Evolutionary conservation across 2,113 vertebrate species (phyloP).

Genomic region (Menidia beryllina): DNA sequence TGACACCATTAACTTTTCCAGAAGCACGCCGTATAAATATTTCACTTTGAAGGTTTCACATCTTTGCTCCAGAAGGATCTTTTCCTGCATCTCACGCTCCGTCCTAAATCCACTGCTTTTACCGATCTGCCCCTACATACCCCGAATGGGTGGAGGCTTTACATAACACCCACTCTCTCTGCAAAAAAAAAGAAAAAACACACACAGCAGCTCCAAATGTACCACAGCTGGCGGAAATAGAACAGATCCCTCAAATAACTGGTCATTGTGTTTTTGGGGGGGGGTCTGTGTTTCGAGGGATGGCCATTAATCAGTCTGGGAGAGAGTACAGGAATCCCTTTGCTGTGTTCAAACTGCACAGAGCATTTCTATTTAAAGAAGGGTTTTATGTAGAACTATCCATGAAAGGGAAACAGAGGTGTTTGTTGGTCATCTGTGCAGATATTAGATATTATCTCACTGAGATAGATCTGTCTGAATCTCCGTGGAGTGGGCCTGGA

Average conservation of each 20-base stretch:
- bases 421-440: conserved; percentile 18
- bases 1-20: conserved; percentile 30
- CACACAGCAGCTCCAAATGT: conserved; percentile 28
- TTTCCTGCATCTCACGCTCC: conserved; percentile 32
- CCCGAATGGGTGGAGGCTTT: conserved; percentile 61
- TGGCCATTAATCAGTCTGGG: conserved; percentile 45
- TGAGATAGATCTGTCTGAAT: conserved; percentile 33
- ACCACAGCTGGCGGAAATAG: conserved; percentile 43
- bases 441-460: conserved; percentile 15
- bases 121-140: conserved; percentile 46
- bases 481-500: conserved; percentile 24
- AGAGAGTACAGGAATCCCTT: conserved; percentile 13
- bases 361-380: conserved; percentile 31
- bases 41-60: conserved; percentile 51
- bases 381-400: conserved; percentile 28
- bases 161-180: conserved; percentile 54
- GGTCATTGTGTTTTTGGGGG: conserved; percentile 44
- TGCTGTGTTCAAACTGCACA: neutral
- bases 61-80: conserved; percentile 46
- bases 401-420: neutral
- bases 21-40: conserved; percentile 43
- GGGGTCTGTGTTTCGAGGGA: conserved; percentile 22
- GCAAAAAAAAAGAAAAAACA: conserved; percentile 24
- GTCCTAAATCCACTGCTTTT: conserved; percentile 44
- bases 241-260: conserved; percentile 49